Percentiles rank a stretch among this genome's conserved stretches.
Evolutionary conservation across 2,113 vertebrate genomes (phyloP).

Genomic region (Sciurus niger): DNA sequence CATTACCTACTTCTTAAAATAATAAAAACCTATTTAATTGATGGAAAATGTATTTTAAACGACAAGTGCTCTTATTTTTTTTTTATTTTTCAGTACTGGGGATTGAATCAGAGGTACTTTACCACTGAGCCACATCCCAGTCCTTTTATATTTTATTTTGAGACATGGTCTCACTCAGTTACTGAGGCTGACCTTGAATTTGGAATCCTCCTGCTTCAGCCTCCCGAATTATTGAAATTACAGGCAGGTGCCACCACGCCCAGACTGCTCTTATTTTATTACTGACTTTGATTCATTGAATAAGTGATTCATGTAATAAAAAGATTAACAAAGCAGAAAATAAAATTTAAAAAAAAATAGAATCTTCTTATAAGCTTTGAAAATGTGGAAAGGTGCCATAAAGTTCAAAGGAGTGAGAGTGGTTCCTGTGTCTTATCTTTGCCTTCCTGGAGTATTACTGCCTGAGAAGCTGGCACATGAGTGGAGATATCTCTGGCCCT

Average conservation of each 20-base stretch:
- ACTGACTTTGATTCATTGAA: neutral
- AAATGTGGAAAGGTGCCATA: neutral
- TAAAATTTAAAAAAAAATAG: neutral
- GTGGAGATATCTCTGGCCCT: neutral
- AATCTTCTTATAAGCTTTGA: neutral
- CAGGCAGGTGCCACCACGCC: too few species aligned
- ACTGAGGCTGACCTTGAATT: too few species aligned
- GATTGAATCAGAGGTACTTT: too few species aligned
- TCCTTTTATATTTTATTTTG: too few species aligned
- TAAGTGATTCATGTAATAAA: neutral
- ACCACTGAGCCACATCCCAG: too few species aligned
- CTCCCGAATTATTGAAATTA: too few species aligned
- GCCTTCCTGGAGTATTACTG: neutral
- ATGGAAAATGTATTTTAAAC: conserved; percentile 12
- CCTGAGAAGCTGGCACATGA: neutral
- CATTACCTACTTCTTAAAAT: neutral
- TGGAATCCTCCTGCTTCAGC: too few species aligned
- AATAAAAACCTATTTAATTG: neutral
- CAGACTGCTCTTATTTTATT: neutral
- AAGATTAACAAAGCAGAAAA: neutral
- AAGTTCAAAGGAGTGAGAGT: neutral
- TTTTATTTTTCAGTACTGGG: too few species aligned
- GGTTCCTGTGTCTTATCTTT: neutral
- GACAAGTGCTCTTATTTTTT: neutral
- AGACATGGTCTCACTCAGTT: too few species aligned